Conservation (phyloP, 2,888 invertebrate species). For the Trisateles emortualis region DNA sequence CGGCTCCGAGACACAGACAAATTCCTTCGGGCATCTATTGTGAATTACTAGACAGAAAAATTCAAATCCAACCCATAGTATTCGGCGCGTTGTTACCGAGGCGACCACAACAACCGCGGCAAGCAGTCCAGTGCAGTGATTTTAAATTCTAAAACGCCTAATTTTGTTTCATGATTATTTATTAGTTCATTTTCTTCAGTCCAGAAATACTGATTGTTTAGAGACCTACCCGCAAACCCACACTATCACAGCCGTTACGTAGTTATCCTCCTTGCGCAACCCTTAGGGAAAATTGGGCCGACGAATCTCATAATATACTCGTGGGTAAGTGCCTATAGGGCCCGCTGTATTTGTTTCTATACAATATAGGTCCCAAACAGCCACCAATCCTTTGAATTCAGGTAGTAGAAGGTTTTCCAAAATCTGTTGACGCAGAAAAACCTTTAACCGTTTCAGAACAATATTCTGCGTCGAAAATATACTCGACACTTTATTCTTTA, state of each 20-base stretch:
- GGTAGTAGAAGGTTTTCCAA: neutral
- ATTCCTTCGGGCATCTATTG: no score
- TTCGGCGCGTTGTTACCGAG: no score
- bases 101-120: no score
- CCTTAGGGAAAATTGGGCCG: constrained; percentile 20
- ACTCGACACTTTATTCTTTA: constrained; percentile 7
- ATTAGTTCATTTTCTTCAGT: neutral
- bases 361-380: neutral
- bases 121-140: no score
- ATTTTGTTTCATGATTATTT: neutral
- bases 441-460: neutral
- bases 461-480: neutral
- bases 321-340: constrained; percentile 24
- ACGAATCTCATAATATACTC: constrained; percentile 22
- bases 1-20: no score
- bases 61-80: no score
- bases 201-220: neutral
- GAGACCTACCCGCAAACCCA: neutral
- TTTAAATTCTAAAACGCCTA: no score
- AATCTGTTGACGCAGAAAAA: neutral
- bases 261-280: constrained; percentile 16
- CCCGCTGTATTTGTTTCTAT: constrained; percentile 26
- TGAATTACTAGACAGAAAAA: no score
- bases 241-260: neutral
- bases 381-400: neutral